Conservation (phyloP, 2,888 invertebrate genomes). For the Mystacides longicornis region DNA sequence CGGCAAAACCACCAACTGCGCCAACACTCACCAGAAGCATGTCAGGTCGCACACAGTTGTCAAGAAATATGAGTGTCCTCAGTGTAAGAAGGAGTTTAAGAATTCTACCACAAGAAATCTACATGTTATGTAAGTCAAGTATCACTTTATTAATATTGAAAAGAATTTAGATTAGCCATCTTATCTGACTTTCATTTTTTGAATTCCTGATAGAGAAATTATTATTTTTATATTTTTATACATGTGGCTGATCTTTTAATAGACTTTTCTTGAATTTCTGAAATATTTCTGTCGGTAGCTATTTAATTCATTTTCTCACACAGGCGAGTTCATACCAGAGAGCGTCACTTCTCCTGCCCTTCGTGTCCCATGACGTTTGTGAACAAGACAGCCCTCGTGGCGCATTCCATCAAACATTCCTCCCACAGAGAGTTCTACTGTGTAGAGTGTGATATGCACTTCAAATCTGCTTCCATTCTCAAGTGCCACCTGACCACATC, state of each 20-base stretch:
- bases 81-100: constrained; percentile 12
- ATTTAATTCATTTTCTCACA: no score
- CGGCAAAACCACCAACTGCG: constrained; percentile 13
- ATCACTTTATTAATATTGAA: not conserved
- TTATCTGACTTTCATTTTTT: no score
- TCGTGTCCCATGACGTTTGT: constrained; percentile 12
- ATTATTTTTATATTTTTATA: no score
- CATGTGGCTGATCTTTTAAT: no score
- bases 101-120: constrained; percentile 12
- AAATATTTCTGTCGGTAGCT: no score
- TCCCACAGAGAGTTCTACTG: constrained; percentile 11
- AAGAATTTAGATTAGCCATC: no score
- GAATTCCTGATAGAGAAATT: no score
- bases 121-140: constrained; percentile 13
- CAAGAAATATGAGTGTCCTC: constrained; percentile 8
- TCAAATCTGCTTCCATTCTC: constrained; percentile 10
- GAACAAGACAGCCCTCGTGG: constrained; percentile 14
- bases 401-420: constrained; percentile 16
- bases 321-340: constrained; percentile 14
- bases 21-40: constrained; percentile 13
- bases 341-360: constrained; percentile 9
- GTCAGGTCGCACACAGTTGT: constrained; percentile 9
- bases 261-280: no score
- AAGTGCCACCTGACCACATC: constrained; percentile 10
- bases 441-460: constrained; percentile 12